phyloP scores from a whole-genome alignment of 2,888 invertebrate species.

The Cataglyphis livida region DNA sequence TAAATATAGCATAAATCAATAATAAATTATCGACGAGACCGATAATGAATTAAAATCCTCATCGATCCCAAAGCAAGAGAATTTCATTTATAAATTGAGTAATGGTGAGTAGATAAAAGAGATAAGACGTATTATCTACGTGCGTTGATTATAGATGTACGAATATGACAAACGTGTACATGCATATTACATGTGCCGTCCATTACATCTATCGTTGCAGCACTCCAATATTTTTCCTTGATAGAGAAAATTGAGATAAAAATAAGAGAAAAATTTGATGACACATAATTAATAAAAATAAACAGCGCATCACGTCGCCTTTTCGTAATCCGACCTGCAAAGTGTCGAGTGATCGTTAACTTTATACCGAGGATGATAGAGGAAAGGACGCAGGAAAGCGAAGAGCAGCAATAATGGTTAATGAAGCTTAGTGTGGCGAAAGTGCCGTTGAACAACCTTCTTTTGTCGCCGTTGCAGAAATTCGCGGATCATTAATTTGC shows the following conservation, averaged over 20 bases:
- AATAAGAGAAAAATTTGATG: slow-evolving; percentile 29
- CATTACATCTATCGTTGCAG: slow-evolving; percentile 23
- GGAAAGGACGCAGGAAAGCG: not conserved
- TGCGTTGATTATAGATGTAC: slow-evolving; percentile 29
- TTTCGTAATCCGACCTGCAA: slow-evolving; percentile 35
- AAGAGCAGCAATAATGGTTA: slow-evolving; percentile 16
- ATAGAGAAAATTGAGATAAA: too few species aligned
- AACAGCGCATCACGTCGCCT: slow-evolving; percentile 18
- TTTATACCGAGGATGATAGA: not conserved
- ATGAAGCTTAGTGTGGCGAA: slow-evolving; percentile 53
- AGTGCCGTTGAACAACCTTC: slow-evolving; percentile 49
- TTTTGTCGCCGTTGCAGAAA: slow-evolving; percentile 25
- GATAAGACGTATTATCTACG: slow-evolving; percentile 28
- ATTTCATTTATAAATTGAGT: slow-evolving; percentile 31
- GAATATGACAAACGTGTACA: slow-evolving; percentile 8
- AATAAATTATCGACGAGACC: not conserved
- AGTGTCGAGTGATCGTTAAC: slow-evolving; percentile 14
- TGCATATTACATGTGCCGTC: slow-evolving; percentile 35
- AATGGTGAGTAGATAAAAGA: slow-evolving; percentile 5
- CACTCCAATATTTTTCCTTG: slow-evolving; percentile 5
- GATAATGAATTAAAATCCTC: slow-evolving; percentile 9
- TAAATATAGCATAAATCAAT: not conserved
- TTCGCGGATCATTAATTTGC: slow-evolving; percentile 31
- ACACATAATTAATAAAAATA: slow-evolving; percentile 25
- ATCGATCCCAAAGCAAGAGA: slow-evolving; percentile 6